phyloP scores from a whole-genome alignment of 2,888 invertebrate species.

The Byasa hedistus region DNA sequence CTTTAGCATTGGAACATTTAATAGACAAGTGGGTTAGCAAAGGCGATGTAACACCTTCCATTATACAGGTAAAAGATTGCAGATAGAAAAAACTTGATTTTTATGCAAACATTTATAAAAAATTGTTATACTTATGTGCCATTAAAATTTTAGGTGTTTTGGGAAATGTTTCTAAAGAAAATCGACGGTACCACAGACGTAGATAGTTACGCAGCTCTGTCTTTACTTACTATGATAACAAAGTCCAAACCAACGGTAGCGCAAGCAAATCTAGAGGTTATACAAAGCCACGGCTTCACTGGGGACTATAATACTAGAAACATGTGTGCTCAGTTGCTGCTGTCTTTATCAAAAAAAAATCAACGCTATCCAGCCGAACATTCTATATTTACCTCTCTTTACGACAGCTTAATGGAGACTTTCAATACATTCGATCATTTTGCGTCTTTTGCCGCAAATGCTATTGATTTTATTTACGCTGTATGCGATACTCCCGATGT shows the following conservation, averaged over 20 bases:
- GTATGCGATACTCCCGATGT: slow-evolving; percentile 80
- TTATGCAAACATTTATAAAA: neutral
- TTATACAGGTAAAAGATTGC: slow-evolving; percentile 61
- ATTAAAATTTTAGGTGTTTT: slow-evolving; percentile 81
- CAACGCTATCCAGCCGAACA: slow-evolving; percentile 68
- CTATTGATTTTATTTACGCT: slow-evolving; percentile 77
- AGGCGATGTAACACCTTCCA: slow-evolving; percentile 64
- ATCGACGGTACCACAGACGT: slow-evolving; percentile 83
- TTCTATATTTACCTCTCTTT: slow-evolving; percentile 56
- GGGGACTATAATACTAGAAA: slow-evolving; percentile 66
- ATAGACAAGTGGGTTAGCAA: slow-evolving; percentile 66
- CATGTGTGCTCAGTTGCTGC: slow-evolving; percentile 60
- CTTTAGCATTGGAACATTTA: slow-evolving; percentile 67
- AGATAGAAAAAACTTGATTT: neutral
- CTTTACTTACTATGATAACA: slow-evolving; percentile 87
- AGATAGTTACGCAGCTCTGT: slow-evolving; percentile 87
- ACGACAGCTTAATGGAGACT: slow-evolving; percentile 66
- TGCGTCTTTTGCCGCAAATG: slow-evolving; percentile 71
- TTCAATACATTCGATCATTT: slow-evolving; percentile 74
- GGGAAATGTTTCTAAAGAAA: slow-evolving; percentile 90
- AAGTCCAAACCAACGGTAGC: slow-evolving; percentile 81
- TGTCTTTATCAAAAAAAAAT: slow-evolving; percentile 57
- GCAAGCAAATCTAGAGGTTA: slow-evolving; percentile 85
- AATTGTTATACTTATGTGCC: neutral
- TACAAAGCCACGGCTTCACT: slow-evolving; percentile 86